Conservation (phyloP, 2,113 vertebrate species). For the Chinchilla lanigera region DNA sequence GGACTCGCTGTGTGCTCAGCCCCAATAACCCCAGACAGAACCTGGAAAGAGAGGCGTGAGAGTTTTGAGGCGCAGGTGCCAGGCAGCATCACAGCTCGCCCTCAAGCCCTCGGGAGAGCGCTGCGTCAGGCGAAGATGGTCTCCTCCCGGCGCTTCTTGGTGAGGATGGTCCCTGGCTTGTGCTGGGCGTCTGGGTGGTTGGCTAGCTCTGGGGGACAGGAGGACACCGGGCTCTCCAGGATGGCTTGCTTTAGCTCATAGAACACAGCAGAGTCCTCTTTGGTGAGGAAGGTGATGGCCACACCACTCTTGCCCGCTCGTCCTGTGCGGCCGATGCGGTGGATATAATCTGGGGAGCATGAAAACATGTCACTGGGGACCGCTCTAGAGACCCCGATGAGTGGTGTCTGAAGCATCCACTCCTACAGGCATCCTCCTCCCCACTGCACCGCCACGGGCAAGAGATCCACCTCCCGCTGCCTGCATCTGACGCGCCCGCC, state of each 20-base stretch:
- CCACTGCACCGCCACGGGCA: background rate
- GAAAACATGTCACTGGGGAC: background rate
- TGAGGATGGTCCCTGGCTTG: constrained; percentile 99
- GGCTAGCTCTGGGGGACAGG: constrained; percentile 95
- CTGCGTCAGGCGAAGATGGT: constrained; percentile 96
- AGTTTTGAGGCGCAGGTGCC: background rate
- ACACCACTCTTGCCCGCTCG: constrained; percentile 98
- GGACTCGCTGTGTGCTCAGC: constrained; percentile 22
- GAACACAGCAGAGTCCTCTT: constrained; percentile 96
- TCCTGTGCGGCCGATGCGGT: constrained; percentile 98
- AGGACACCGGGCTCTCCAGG: constrained; percentile 97
- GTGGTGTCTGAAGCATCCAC: background rate
- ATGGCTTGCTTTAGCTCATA: constrained; percentile 99
- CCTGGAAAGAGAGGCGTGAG: background rate
- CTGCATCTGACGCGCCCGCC: background rate
- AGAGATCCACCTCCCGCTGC: background rate
- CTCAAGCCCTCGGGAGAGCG: background rate
- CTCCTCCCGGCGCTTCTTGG: constrained; percentile 98
- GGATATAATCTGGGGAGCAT: constrained; percentile 93
- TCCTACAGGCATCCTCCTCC: background rate
- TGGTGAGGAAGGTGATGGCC: constrained; percentile 98
- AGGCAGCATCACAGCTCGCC: background rate
- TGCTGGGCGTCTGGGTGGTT: constrained; percentile 99
- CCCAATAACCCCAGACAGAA: background rate
- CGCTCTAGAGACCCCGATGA: background rate